A percentile compares a stretch with the other conserved stretches of the same genome.
Conservation (phyloP, 2,797 vertebrate species). For the Mormyrops boulengeri region DNA sequence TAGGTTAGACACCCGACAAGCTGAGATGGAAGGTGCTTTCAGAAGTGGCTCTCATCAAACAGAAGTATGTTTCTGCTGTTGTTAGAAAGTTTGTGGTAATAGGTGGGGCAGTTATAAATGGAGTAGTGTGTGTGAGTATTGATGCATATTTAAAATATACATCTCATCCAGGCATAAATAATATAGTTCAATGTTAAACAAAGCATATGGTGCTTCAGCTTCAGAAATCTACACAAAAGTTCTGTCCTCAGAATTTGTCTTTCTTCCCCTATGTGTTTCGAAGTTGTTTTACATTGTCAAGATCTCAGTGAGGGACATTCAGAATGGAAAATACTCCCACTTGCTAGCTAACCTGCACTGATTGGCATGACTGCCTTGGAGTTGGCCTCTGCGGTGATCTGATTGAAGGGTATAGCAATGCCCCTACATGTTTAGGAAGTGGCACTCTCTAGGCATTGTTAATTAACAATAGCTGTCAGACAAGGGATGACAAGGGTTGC, state of each 20-base stretch:
- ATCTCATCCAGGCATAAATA: neutral
- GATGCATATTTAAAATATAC: neutral
- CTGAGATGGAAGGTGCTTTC: neutral
- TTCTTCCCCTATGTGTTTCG: constrained; percentile 43
- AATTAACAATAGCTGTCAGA: constrained; percentile 58
- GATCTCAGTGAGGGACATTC: constrained; percentile 35
- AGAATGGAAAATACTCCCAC: constrained; percentile 46
- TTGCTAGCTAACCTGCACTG: constrained; percentile 56
- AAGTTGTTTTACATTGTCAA: constrained; percentile 54
- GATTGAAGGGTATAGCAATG: constrained; percentile 59
- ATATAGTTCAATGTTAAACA: neutral
- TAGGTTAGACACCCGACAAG: constrained; percentile 46
- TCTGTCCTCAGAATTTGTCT: neutral
- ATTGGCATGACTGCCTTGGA: constrained; percentile 52
- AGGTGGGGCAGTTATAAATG: neutral
- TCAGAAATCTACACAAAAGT: neutral
- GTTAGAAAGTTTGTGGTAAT: neutral
- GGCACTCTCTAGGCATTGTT: constrained; percentile 63
- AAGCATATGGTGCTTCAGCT: neutral
- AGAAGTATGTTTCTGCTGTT: neutral
- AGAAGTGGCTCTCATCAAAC: neutral
- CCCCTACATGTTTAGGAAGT: constrained; percentile 74
- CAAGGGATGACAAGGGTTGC: constrained; percentile 34
- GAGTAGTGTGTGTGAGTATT: neutral
- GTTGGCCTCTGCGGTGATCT: constrained; percentile 45